Evolutionary conservation across 2,888 invertebrate genomes (phyloP), one percentile per base, ranked within the genome.

Genomic region (Bursaphelenchus okinawaensis): DNA sequence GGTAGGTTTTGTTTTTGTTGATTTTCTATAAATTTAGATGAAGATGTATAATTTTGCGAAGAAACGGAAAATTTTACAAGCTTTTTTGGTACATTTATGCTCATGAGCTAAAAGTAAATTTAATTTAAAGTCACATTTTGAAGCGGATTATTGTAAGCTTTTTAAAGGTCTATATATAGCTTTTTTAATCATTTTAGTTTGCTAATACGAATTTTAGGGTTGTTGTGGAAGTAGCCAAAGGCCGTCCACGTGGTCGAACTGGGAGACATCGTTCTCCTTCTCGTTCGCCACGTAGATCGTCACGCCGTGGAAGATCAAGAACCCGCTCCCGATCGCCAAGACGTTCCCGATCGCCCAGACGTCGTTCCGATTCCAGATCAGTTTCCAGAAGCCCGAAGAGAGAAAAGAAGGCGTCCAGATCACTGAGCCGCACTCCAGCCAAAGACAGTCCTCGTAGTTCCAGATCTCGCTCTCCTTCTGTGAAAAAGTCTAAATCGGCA

Each of bases 151-250:
- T n/a, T n/a, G n/a, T n/a, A n/a, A n/a, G n/a, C n/a, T n/a, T n/a
- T n/a, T n/a, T n/a, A n/a, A n/a, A n/a, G n/a, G n/a, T n/a, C n/a
- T n/a, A n/a, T n/a, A n/a, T n/a, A n/a, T n/a, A n/a, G n/a, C n/a
- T n/a, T n/a, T n/a, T n/a, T n/a, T n/a, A n/a, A n/a, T n/a, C n/a
- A n/a, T n/a, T n/a, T n/a, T n/a, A n/a, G n/a, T n/a, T n/a, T n/a
- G n/a, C n/a, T n/a, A n/a, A n/a, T n/a, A n/a, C n/a, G 52, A 31
- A 29, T 83, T 84, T 75, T 83, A 86, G 91, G 87, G 90, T 91
- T 84, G 89, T 89, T 84, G 90, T 91, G 85, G 91, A 91, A 87
- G 88, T 90, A 82, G 90, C 90, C 72, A 87, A 89, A 75, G 89
- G 90, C 80, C 87, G 88, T 82, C 89, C 89, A 63, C 86, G 84